A percentile compares a stretch with the other conserved stretches of the same genome.
phyloP scores from a whole-genome alignment of 2,888 invertebrate species.

The Diaprepes abbreviatus region DNA sequence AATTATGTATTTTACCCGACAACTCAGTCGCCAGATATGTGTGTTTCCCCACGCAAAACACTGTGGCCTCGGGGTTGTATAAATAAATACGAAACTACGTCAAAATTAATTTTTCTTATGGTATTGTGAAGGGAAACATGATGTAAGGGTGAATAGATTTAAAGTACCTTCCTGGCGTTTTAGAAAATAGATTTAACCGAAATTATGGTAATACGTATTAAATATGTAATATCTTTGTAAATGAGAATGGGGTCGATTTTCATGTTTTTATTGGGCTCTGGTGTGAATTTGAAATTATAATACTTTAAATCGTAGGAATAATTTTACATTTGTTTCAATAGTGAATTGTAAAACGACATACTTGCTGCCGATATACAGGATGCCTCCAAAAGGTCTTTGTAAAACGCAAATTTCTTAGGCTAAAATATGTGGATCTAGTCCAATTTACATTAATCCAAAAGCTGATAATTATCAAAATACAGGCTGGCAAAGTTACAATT shows the following conservation, averaged over 20 bases:
- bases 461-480: too few species aligned
- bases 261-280: background rate
- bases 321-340: too few species aligned
- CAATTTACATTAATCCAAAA: too few species aligned
- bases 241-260: constrained; percentile 28
- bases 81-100: constrained; percentile 44
- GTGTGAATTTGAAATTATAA: background rate
- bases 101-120: constrained; percentile 58
- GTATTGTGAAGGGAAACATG: constrained; percentile 48
- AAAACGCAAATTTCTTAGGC: too few species aligned
- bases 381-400: too few species aligned
- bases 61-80: constrained; percentile 31
- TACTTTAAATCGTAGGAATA: too few species aligned
- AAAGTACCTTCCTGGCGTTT: constrained; percentile 35
- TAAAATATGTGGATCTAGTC: too few species aligned
- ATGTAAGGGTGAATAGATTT: constrained; percentile 48
- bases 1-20: constrained; percentile 65
- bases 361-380: too few species aligned
- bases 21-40: constrained; percentile 49
- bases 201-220: constrained; percentile 48
- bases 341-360: too few species aligned
- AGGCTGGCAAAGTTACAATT: too few species aligned
- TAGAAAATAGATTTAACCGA: constrained; percentile 29
- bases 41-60: constrained; percentile 36
- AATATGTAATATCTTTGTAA: constrained; percentile 46